These are phyloP conservation scores for Rhingia rostrata DNA, from an alignment of 2,888 invertebrate species.

Conservation along the genomic window DNA sequence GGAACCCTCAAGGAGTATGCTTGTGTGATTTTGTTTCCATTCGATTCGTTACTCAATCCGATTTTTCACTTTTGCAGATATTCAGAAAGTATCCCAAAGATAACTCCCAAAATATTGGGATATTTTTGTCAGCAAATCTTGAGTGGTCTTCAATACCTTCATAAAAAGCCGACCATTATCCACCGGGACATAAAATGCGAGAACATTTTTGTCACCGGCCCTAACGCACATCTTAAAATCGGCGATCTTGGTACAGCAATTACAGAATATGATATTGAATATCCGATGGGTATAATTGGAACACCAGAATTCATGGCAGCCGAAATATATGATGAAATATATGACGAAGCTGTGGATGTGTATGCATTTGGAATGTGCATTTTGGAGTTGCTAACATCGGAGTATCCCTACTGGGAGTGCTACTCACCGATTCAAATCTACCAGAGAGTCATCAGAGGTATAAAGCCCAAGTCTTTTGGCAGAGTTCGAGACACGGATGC, in stretches of 20 bases:
- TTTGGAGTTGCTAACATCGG: slow-evolving; percentile 99
- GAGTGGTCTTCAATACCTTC: slow-evolving; percentile 97
- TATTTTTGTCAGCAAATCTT: slow-evolving; percentile 99
- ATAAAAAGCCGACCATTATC: slow-evolving; percentile 96
- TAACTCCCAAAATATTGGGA: slow-evolving; percentile 98
- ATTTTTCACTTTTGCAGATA: slow-evolving; percentile 86
- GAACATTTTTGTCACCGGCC: slow-evolving; percentile 99
- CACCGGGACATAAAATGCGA: slow-evolving; percentile 98
- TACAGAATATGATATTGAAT: slow-evolving; percentile 97
- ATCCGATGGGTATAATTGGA: slow-evolving; percentile 98
- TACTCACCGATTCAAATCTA: slow-evolving; percentile 99
- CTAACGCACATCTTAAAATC: slow-evolving; percentile 99
- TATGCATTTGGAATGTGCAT: slow-evolving; percentile 99
- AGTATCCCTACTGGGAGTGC: slow-evolving; percentile 99
- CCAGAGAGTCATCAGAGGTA: slow-evolving; percentile 98
- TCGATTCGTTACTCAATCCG: not conserved
- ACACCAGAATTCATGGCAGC: slow-evolving; percentile 87
- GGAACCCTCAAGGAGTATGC: slow-evolving; percentile 1
- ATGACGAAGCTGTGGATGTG: slow-evolving; percentile 99
- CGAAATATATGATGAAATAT: slow-evolving; percentile 99
- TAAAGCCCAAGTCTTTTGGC: slow-evolving; percentile 96
- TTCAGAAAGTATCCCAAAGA: slow-evolving; percentile 96
- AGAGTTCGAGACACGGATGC: slow-evolving; percentile 97
- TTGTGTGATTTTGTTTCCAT: not conserved
- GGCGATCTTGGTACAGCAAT: slow-evolving; percentile 99